A percentile compares a stretch with the other conserved stretches of the same genome.
Evolutionary conservation across 2,888 invertebrate species (phyloP).

Genomic region (Drosophila sordidapex): DNA sequence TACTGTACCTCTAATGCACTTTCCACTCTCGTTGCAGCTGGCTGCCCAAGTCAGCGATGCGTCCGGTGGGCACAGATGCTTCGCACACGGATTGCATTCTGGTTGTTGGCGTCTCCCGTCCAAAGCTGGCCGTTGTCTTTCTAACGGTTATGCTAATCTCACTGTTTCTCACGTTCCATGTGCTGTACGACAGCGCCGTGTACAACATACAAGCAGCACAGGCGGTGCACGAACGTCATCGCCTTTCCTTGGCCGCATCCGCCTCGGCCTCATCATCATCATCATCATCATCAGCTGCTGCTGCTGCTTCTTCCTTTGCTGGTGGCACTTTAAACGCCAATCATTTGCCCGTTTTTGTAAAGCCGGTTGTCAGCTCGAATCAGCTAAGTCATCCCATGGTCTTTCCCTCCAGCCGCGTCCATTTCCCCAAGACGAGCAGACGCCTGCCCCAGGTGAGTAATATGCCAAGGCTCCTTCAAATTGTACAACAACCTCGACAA

Average conservation of each 20-base stretch:
- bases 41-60: conserved; percentile 92
- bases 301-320: conserved; percentile 4
- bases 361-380: conserved; percentile 77
- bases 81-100: conserved; percentile 91
- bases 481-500: not conserved
- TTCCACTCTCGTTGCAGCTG: conserved; percentile 86
- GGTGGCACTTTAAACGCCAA: conserved; percentile 44
- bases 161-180: conserved; percentile 93
- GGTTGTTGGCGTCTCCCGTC: conserved; percentile 93
- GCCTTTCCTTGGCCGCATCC: conserved; percentile 81
- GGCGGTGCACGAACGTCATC: conserved; percentile 87
- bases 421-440: conserved; percentile 88
- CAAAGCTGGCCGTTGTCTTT: conserved; percentile 91
- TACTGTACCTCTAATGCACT: not conserved
- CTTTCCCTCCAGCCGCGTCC: conserved; percentile 85
- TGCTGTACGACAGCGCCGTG: conserved; percentile 93
- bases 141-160: conserved; percentile 92
- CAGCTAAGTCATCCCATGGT: conserved; percentile 85
- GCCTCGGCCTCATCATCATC: conserved; percentile 35
- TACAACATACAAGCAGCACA: conserved; percentile 91
- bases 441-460: conserved; percentile 87
- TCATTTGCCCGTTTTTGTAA: conserved; percentile 81
- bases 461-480: conserved; percentile 8
- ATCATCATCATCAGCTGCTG: conserved; percentile 10
- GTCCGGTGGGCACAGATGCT: conserved; percentile 93